phyloP scores from a whole-genome alignment of 2,113 vertebrate genomes.

The Irena cyanogastra region DNA sequence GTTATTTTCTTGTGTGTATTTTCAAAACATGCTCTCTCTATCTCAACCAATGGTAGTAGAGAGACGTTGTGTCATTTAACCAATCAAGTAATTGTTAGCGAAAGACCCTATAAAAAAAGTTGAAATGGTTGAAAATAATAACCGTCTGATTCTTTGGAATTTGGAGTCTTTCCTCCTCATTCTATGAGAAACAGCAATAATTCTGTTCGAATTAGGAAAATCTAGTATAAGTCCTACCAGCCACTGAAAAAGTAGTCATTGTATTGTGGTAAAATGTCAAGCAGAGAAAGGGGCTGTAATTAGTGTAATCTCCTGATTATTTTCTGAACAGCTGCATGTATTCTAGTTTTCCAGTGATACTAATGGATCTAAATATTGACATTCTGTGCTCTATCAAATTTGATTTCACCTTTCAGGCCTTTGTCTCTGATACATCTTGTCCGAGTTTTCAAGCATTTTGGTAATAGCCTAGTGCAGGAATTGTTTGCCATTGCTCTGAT shows the following conservation, averaged over 20 bases:
- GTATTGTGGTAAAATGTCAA: not conserved
- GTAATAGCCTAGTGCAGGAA: not conserved
- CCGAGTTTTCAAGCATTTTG: not conserved
- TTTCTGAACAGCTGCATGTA: not conserved
- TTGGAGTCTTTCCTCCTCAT: no score
- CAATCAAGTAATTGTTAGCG: no score
- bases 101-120: no score
- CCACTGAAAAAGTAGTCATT: not conserved
- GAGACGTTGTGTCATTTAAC: no score
- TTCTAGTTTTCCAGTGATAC: not conserved
- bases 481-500: not conserved
- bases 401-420: not conserved
- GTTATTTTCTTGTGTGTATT: no score
- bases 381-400: not conserved
- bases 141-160: no score
- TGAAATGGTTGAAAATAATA: no score
- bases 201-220: not conserved
- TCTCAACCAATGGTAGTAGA: no score
- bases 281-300: not conserved
- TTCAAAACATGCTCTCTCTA: no score
- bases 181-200: no score
- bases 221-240: not conserved
- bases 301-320: not conserved
- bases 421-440: not conserved
- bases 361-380: not conserved